phyloP scores from a whole-genome alignment of 2,888 invertebrate species.

The Drosophila engyochracea region DNA sequence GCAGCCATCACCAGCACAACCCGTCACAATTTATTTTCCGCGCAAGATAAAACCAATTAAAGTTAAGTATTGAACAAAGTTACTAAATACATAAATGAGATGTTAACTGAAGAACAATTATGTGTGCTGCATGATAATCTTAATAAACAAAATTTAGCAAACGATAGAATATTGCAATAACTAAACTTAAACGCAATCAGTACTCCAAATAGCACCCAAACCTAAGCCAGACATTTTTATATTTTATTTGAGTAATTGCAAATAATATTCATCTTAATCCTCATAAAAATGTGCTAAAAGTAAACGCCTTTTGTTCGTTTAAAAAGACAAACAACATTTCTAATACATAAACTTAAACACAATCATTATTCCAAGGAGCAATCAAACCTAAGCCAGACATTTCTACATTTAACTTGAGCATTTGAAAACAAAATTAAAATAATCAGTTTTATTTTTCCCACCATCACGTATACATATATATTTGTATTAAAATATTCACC shows the following conservation, averaged over 20 bases:
- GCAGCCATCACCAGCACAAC: not conserved
- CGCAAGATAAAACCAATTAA: constrained; percentile 54
- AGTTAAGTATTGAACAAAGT: constrained; percentile 19
- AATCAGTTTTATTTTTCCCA: not conserved
- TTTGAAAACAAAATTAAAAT: not conserved
- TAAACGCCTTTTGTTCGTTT: not conserved
- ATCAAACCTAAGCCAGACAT: not conserved
- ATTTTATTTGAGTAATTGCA: not conserved
- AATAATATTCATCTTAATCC: not conserved
- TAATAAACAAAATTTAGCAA: not conserved
- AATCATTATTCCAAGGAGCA: not conserved
- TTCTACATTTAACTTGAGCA: not conserved
- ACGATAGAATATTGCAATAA: not conserved
- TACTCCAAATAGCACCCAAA: not conserved
- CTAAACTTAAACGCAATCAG: not conserved
- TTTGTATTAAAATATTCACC: constrained; percentile 45
- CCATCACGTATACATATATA: not conserved
- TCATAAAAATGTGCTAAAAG: not conserved
- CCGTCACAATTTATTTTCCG: constrained; percentile 38
- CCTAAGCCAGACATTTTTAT: too few relatives aligned
- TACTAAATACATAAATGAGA: not conserved
- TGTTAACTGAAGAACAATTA: not conserved
- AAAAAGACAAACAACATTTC: not conserved
- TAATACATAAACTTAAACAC: not conserved
- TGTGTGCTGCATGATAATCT: not conserved